Conservation (phyloP, 2,113 vertebrate genomes). For the Myotis davidii region DNA sequence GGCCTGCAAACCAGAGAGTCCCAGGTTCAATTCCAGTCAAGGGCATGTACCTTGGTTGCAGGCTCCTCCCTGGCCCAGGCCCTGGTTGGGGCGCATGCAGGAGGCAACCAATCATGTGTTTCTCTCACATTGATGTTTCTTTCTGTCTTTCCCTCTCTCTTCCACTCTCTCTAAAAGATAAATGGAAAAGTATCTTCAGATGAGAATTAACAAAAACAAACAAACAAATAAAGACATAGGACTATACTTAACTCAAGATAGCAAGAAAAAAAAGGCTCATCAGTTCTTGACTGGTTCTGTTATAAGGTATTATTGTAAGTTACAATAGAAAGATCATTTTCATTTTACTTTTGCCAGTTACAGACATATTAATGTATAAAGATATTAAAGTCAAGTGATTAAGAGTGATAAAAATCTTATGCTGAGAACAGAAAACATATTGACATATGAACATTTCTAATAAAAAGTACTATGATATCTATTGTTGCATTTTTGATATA, state of each 20-base stretch:
- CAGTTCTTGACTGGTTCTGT: background rate
- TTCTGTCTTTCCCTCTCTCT: too few relatives aligned
- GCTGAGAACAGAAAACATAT: background rate
- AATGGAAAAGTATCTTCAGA: too few relatives aligned
- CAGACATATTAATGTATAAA: background rate
- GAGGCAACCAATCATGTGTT: too few relatives aligned
- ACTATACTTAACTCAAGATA: conserved; percentile 15
- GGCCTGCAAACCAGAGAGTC: too few relatives aligned
- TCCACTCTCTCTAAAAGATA: too few relatives aligned
- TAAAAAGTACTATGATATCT: background rate
- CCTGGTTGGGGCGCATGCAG: too few relatives aligned
- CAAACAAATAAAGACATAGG: background rate
- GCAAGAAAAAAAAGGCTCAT: background rate
- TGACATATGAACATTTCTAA: conserved; percentile 17
- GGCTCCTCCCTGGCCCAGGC: too few relatives aligned
- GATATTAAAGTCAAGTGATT: background rate
- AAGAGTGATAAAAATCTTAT: background rate
- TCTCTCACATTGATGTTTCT: too few relatives aligned
- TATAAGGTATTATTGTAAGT: conserved; percentile 15
- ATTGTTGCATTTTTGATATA: conserved; percentile 1
- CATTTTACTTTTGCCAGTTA: conserved; percentile 27
- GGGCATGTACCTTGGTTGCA: too few relatives aligned
- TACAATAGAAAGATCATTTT: conserved; percentile 10
- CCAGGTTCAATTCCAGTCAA: too few relatives aligned
- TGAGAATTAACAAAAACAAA: too few relatives aligned